These are phyloP conservation scores for Charadrius vociferus DNA, from an alignment of 2,113 vertebrate genomes.

Conservation along the genomic window DNA sequence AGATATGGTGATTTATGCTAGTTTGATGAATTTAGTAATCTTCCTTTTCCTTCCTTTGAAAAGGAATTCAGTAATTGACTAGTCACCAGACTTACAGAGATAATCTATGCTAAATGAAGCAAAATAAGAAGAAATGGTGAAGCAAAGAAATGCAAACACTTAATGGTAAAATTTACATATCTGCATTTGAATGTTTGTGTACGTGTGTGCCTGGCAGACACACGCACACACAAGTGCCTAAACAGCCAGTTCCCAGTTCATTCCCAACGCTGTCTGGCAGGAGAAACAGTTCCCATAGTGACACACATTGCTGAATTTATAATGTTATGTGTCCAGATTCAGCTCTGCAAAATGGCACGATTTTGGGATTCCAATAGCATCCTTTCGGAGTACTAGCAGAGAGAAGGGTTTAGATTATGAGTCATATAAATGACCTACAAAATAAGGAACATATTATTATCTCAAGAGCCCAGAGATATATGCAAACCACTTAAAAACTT, in stretches of 20 bases:
- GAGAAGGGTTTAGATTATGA: not conserved
- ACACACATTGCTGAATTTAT: conserved; percentile 13
- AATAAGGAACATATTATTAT: not conserved
- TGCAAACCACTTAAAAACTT: not conserved
- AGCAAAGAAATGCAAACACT: not conserved
- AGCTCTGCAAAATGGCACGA: not conserved
- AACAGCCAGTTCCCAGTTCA: not conserved
- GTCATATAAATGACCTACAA: not conserved
- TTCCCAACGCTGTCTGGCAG: not conserved
- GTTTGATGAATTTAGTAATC: conserved; percentile 25
- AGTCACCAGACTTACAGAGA: not conserved
- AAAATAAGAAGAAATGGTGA: conserved; percentile 13
- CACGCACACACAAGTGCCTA: not conserved
- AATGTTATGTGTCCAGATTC: not conserved
- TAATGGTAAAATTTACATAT: not conserved
- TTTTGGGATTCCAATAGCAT: not conserved
- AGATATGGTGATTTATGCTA: conserved; percentile 36
- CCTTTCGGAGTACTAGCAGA: not conserved
- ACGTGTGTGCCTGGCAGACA: not conserved
- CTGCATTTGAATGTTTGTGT: not conserved
- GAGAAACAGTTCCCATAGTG: conserved; percentile 37
- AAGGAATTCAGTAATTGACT: conserved; percentile 21
- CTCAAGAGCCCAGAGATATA: not conserved
- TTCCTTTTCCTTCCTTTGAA: not conserved
- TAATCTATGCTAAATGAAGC: conserved; percentile 15